Percentiles rank a stretch among this genome's conserved stretches.
These are phyloP conservation scores for Rhynchonema sp. DNA, from an alignment of 2,888 invertebrate genomes.

Conservation along the genomic window DNA sequence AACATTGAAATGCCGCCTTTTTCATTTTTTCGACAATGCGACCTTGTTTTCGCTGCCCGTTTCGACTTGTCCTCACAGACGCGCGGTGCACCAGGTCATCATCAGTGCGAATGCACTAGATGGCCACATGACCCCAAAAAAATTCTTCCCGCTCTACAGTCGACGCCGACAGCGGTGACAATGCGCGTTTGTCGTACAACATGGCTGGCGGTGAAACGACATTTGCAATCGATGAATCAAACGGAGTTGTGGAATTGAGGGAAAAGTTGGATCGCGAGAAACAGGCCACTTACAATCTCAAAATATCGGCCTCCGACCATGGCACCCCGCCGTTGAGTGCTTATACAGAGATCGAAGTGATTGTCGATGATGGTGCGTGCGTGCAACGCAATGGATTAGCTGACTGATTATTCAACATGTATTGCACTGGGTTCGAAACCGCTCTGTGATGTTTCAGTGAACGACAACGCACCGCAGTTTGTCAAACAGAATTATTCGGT, in stretches of 20 bases:
- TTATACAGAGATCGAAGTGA: constrained; percentile 79
- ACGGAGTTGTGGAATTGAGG: constrained; percentile 76
- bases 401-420: too few species aligned
- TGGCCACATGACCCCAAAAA: too few species aligned
- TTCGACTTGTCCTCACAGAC: too few species aligned
- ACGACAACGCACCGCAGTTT: constrained; percentile 24
- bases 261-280: constrained; percentile 65
- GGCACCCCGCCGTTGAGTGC: constrained; percentile 41
- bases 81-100: too few species aligned
- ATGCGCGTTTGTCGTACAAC: constrained; percentile 45
- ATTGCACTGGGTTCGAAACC: too few species aligned
- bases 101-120: too few species aligned
- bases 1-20: too few species aligned
- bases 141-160: too few species aligned
- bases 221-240: constrained; percentile 74
- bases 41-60: too few species aligned
- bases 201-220: constrained; percentile 21
- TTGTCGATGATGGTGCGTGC: constrained; percentile 51
- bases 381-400: too few species aligned
- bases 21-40: too few species aligned
- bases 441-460: constrained; percentile 10
- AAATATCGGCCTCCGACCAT: constrained; percentile 37
- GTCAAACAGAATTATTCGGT: constrained; percentile 49
- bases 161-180: constrained; percentile 79
- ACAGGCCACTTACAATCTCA: constrained; percentile 55